phyloP scores from a whole-genome alignment of 2,113 vertebrate species.

The Cnemophilus loriae region DNA sequence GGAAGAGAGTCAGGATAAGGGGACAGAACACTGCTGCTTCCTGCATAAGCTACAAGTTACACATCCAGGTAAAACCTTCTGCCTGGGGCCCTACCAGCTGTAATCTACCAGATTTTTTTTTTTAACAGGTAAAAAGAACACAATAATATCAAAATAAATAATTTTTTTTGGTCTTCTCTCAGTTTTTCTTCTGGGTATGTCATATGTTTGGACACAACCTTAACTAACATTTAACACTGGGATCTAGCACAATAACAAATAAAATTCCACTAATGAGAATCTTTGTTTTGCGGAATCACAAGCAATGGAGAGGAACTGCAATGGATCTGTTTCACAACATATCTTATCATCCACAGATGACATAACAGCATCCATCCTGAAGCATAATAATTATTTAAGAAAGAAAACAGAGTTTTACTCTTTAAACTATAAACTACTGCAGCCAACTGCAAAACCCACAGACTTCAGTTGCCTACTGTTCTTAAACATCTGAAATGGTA shows the following conservation, averaged over 20 bases:
- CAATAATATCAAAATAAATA: background rate
- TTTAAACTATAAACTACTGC: background rate
- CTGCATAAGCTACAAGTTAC: background rate
- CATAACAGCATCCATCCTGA: background rate
- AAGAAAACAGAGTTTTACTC: background rate
- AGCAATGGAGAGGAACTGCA: background rate
- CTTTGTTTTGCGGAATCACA: background rate
- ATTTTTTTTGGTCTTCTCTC: background rate
- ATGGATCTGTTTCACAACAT: background rate
- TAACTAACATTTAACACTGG: background rate
- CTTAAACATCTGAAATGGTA: background rate
- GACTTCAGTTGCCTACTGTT: background rate
- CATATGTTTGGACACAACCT: background rate
- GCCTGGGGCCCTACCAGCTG: background rate
- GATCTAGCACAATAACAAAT: background rate
- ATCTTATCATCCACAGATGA: background rate
- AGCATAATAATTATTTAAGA: background rate
- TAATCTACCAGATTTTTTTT: background rate
- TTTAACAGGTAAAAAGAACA: background rate
- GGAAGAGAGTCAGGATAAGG: background rate
- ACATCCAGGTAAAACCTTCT: background rate
- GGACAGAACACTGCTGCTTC: background rate
- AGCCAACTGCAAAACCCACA: background rate
- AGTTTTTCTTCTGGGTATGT: background rate
- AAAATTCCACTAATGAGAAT: background rate